Percentiles rank a stretch among this genome's conserved stretches.
Evolutionary conservation across 2,888 invertebrate genomes (phyloP).

Genomic region (Caenorhabditis becei): DNA sequence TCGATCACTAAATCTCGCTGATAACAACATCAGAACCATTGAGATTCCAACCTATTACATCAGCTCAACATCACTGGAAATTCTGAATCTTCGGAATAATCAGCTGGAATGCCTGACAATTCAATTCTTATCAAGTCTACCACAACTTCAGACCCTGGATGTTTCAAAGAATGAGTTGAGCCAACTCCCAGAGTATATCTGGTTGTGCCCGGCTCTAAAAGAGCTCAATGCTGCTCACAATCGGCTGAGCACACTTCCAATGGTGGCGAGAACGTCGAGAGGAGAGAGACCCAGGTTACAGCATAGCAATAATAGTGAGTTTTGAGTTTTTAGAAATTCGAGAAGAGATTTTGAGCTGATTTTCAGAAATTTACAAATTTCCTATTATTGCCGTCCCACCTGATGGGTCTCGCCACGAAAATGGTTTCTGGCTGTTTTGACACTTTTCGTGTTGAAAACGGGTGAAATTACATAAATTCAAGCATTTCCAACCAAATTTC

Average conservation of each 20-base stretch:
- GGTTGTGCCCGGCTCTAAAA: conserved; percentile 90
- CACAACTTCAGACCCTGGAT: conserved; percentile 85
- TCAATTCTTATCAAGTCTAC: conserved; percentile 81
- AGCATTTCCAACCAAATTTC: no score
- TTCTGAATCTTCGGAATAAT: conserved; percentile 93
- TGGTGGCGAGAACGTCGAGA: conserved; percentile 57
- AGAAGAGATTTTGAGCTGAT: no score
- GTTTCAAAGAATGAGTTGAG: conserved; percentile 95
- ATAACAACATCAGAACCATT: conserved; percentile 60
- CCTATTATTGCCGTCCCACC: no score
- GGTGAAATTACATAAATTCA: no score
- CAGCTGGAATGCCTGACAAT: conserved; percentile 87
- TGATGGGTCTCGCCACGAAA: no score
- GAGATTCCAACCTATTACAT: conserved; percentile 70
- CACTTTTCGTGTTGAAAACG: no score
- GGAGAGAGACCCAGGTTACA: conserved; percentile 45
- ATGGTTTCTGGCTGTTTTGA: no score
- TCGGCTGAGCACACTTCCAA: conserved; percentile 63
- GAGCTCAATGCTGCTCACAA: conserved; percentile 69
- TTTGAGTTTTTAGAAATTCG: not conserved
- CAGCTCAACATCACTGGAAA: conserved; percentile 82
- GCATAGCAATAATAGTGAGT: conserved; percentile 28
- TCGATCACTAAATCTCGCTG: conserved; percentile 61
- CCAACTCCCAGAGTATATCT: conserved; percentile 89
- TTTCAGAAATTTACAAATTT: no score